Base-by-base conservation (phyloP, 2,888 invertebrate species). In the Criorhina ranunculi region DNA sequence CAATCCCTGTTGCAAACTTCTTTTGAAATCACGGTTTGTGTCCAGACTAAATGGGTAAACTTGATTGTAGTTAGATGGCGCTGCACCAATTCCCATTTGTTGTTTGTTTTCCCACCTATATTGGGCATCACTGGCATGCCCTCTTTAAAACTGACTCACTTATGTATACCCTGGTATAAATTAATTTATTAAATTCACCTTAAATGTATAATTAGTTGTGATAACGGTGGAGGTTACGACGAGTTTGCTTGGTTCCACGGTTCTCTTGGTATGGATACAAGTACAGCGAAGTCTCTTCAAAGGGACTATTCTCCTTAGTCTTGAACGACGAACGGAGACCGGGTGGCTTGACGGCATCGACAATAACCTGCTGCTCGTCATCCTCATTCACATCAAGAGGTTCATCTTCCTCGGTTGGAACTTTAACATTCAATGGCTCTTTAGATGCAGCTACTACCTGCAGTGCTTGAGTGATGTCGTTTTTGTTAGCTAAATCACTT, bases 221-320 rank as follows among this genome's bases (percentile, higher is more conserved):
- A 9, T 59, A 33, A 24, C 76, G 76, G 11, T 49, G 11, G 19
- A 19, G 2, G n/a, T 66, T 57, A 1, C 57, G 55, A 24, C 66
- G 76, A 12, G n/a, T 8, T 8, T 46, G 57, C 33, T 76, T 76
- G 6, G 11, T 42, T 2, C 67, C 67, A 12, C 40, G 49, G 8
- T 67, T 59, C 49, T 90, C 90, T 60, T 87, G 87, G 86, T 90
- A 88, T 9, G 90, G 89, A 78, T 90, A 90, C 81, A 90, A 86
- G 62, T 88, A 88, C 62, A 90, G 80, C 0, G 91, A 90, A 49
- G 89, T 89, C 87, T 90, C 90, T 80, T 90, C 89, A 11, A 90
- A 88, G 12, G 88, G 76, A 35, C 85, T 46, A 88, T 88, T 87
- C 88, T 89, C 57, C 87, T 88, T 57, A 72, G 75, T 24, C 86